phyloP scores from a whole-genome alignment of 2,888 invertebrate species.

The Mystacides longicornis region DNA sequence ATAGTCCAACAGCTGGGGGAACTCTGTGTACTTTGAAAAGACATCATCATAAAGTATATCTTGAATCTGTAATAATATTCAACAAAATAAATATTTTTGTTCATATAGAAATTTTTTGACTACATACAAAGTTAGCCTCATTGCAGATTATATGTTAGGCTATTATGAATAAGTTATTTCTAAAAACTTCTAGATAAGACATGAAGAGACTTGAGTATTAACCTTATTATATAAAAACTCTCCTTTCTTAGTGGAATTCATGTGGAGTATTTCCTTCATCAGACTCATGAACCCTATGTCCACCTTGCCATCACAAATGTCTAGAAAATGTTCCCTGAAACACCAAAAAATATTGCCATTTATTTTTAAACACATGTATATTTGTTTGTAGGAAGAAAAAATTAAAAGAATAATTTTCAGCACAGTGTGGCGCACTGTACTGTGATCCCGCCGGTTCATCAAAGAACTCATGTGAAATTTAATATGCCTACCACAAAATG shows the following conservation, averaged over 20 bases:
- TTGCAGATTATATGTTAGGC: not conserved
- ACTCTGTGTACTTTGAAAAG: constrained; percentile 59
- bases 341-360: not conserved
- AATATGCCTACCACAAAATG: no score
- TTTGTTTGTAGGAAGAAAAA: no score
- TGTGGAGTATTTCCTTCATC: constrained; percentile 63
- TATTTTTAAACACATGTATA: no score
- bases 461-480: no score
- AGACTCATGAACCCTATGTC: constrained; percentile 51
- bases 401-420: no score
- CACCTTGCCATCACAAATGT: constrained; percentile 57
- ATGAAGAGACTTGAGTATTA: no score
- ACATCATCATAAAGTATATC: constrained; percentile 68
- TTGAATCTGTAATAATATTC: constrained; percentile 47
- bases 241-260: constrained; percentile 51
- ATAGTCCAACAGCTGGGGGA: constrained; percentile 58
- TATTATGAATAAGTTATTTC: not conserved
- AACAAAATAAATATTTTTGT: not conserved
- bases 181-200: no score
- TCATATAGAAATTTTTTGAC: not conserved
- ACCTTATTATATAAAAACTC: constrained; percentile 66
- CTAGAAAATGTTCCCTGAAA: constrained; percentile 58
- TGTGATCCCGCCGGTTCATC: no score
- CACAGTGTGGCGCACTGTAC: no score
- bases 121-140: not conserved